Evolutionary conservation across 2,888 invertebrate species (phyloP), one percentile per base, ranked within the genome.

Genomic region (Aphidius colemani): DNA sequence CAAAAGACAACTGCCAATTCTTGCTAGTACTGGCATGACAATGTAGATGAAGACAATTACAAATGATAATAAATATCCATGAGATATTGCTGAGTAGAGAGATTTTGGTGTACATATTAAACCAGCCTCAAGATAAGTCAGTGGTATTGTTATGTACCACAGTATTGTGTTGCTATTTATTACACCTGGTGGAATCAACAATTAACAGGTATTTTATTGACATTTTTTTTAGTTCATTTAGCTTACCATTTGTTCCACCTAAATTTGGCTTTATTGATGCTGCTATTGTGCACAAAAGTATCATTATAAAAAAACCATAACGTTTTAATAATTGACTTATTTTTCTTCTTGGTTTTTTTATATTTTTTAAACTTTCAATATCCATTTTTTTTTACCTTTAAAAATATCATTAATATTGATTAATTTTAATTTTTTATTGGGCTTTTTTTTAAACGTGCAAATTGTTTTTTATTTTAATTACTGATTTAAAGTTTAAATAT

Each of bases 71-170:
- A 81, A 72, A 61, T 79, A 77, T 11, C 78, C 78, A 64, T 77
- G 73, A 55, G 67, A 71, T 39, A 78, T 59, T 5, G 76, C 76
- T 5, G 72, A 65, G 43, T 77, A 74, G 1, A 81, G 70, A n/a
- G 75, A 74, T 62, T 74, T 75, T n/a, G 74, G 72, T 62, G 66
- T 71, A 61, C 81, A 81, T 8, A 74, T 71, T 10, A 81, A 58
- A 58, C 81, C 81, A 45, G 81, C 80, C 69, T 81, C 81, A 51
- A 81, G 69, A 66, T 81, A 81, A 6, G 77, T 80, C 60, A 81
- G 69, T 61, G 81, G 81, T 57, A 81, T 75, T 46, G 78, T 78
- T 49, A 81, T 73, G 67, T 80, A 80, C 75, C 78, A 78, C 63
- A 80, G 75, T 10, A 78, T 71, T 50, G 77, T 66, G 63, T 79